phyloP scores from a whole-genome alignment of 2,888 invertebrate species.

The Drosophila putrida region DNA sequence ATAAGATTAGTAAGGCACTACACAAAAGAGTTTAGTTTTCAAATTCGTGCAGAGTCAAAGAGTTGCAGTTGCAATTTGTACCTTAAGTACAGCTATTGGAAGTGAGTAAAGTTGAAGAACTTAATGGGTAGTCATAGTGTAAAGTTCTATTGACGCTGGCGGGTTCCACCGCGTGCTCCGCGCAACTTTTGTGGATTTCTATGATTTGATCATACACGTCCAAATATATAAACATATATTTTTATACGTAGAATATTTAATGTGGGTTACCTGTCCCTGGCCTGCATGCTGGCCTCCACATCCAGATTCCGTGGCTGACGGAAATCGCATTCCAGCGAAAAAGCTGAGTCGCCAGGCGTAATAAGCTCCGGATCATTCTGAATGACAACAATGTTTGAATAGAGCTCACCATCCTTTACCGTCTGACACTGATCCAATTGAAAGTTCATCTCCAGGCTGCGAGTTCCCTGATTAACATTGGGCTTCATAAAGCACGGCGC shows the following conservation, averaged over 20 bases:
- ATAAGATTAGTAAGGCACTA: slow-evolving; percentile 59
- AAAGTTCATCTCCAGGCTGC: slow-evolving; percentile 87
- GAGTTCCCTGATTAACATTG: slow-evolving; percentile 84
- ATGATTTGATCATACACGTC: slow-evolving; percentile 57
- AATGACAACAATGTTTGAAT: slow-evolving; percentile 88
- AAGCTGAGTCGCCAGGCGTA: slow-evolving; percentile 89
- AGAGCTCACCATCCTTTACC: slow-evolving; percentile 86
- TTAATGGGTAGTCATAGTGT: slow-evolving; percentile 45
- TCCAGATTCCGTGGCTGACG: slow-evolving; percentile 86
- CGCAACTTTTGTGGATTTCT: slow-evolving; percentile 85
- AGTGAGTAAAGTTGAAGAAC: slow-evolving; percentile 65
- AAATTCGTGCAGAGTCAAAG: slow-evolving; percentile 20
- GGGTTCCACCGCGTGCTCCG: slow-evolving; percentile 84
- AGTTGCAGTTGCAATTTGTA: slow-evolving; percentile 59
- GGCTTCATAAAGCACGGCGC: slow-evolving; percentile 87
- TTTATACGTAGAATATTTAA: slow-evolving; percentile 1
- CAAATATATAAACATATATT: slow-evolving; percentile 30
- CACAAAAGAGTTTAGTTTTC: slow-evolving; percentile 29
- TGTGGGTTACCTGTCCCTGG: slow-evolving; percentile 83
- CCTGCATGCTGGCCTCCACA: slow-evolving; percentile 86
- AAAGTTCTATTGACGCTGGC: slow-evolving; percentile 82
- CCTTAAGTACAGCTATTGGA: slow-evolving; percentile 79
- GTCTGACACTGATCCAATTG: slow-evolving; percentile 87
- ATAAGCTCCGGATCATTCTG: slow-evolving; percentile 89
- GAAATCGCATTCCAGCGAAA: slow-evolving; percentile 89